phyloP scores from a whole-genome alignment of 1,140 invertebrate genomes.

The Zaprionus vittiger region DNA sequence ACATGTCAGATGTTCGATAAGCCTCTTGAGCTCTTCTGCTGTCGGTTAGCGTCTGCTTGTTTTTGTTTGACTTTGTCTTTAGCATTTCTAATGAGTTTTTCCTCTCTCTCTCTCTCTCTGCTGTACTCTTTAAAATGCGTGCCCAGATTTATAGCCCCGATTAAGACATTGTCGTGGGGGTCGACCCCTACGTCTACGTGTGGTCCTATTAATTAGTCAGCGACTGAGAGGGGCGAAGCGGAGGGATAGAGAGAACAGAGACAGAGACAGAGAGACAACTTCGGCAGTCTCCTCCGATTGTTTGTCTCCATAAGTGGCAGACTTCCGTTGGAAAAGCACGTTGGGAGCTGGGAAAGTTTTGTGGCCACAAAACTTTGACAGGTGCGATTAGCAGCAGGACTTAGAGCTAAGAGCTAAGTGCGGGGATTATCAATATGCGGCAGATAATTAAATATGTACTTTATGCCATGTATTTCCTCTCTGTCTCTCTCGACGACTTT shows the following conservation, averaged over 20 bases:
- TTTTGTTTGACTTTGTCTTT: conserved; percentile 58
- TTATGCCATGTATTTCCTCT: conserved; percentile 4
- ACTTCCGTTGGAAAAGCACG: conserved; percentile 35
- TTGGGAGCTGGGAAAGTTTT: conserved; percentile 35
- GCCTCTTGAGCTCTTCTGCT: conserved; percentile 53
- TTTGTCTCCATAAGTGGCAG: conserved; percentile 50
- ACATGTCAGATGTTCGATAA: conserved; percentile 66
- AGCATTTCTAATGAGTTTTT: conserved; percentile 60
- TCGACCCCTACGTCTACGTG: conserved; percentile 43
- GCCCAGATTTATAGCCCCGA: conserved; percentile 59
- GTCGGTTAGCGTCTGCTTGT: conserved; percentile 56
- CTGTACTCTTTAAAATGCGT: conserved; percentile 60
- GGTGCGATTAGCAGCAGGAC: conserved; percentile 25
- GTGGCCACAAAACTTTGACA: conserved; percentile 32
- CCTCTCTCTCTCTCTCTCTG: background rate
- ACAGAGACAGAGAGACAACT: conserved; percentile 11
- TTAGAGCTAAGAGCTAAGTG: background rate
- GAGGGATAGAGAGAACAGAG: background rate
- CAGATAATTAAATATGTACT: conserved; percentile 10
- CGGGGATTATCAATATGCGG: background rate
- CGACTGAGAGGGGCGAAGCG: background rate
- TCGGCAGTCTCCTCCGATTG: conserved; percentile 39
- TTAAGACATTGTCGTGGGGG: conserved; percentile 54
- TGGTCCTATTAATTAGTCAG: conserved; percentile 58
- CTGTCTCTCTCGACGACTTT: background rate